Evolutionary conservation across 2,113 vertebrate species (phyloP), one percentile per base, ranked within the genome.

Genomic region (Prolemur simus): DNA sequence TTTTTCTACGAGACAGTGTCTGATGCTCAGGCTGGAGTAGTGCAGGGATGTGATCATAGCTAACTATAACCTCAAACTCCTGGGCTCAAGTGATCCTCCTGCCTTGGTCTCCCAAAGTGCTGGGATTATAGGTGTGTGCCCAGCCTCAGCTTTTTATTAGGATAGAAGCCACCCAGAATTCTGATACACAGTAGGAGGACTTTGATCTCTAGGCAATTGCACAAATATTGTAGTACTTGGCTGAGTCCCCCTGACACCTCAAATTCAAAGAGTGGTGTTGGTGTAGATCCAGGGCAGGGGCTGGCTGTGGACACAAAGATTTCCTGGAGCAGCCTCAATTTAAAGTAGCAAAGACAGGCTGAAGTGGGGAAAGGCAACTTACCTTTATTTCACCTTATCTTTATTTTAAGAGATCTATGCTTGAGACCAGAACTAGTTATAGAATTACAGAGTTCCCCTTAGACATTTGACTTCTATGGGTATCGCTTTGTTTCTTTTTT

Each of bases 371-470:
- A 95, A 89, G 34, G 34, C 10, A 85, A 29, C 12, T 73, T 10
- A 63, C 32, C 3, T 91, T 91, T 85, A 39, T 78, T 54, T 73
- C 7, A n/a, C 9, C 15, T n/a, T 47, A 29, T 47, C 54, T 90
- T n/a, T 47, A 78, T 68, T 71, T 92, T 32, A 68, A 42, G 69
- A 64, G 42, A 52, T 58, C 15, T 69, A 45, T 21, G 7, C 69
- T 69, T 90, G 54, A 89, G 34, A 64, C 13, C 17, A 91, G 47
- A 80, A 83, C 56, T 76, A 34, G 45, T 69, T 80, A 27, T 27
- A 90, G 68, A 92, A 56, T 95, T 89, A 91, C 29, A 52, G 64
- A 95, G 37, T 45, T 86, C 32, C 82, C n/a, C n/a, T 91, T 47
- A 68, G 71, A 52, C 37, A 89, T 47, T n/a, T 94, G 74, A 63